phyloP scores from a whole-genome alignment of 2,797 vertebrate species.

The Parauchenoglanis punctatus region DNA sequence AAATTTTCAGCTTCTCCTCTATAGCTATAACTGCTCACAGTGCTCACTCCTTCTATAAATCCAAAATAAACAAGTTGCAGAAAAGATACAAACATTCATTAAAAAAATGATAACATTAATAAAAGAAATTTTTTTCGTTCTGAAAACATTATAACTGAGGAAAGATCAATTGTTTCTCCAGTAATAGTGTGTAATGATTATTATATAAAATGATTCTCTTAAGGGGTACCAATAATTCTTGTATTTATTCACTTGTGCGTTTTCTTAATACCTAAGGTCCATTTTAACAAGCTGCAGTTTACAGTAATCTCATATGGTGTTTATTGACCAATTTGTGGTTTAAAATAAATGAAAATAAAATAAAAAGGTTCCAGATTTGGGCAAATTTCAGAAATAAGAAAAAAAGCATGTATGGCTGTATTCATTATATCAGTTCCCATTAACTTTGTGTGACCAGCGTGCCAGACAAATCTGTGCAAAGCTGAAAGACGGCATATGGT shows the following conservation, averaged over 20 bases:
- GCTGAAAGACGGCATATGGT: constrained; percentile 32
- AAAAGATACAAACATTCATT: neutral
- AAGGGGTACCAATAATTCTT: neutral
- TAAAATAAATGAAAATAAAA: neutral
- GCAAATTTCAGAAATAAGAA: neutral
- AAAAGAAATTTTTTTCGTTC: no score
- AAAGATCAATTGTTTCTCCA: neutral
- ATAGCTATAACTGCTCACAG: neutral
- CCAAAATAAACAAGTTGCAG: neutral
- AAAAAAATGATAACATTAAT: neutral
- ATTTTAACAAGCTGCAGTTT: neutral
- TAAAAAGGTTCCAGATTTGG: neutral
- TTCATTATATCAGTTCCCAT: constrained; percentile 18
- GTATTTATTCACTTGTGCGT: neutral
- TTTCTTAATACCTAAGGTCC: neutral
- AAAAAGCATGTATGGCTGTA: neutral
- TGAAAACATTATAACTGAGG: neutral
- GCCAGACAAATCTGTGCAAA: constrained; percentile 18
- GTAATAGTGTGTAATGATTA: neutral
- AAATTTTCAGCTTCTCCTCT: neutral
- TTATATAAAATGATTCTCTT: neutral
- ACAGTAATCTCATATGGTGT: neutral
- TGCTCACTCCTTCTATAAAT: neutral
- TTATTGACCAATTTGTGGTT: neutral
- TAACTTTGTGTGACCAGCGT: constrained; percentile 15